A percentile compares a stretch with the other conserved stretches of the same genome.
phyloP scores from a whole-genome alignment of 2,888 invertebrate genomes.

The Lumbricus terrestris region DNA sequence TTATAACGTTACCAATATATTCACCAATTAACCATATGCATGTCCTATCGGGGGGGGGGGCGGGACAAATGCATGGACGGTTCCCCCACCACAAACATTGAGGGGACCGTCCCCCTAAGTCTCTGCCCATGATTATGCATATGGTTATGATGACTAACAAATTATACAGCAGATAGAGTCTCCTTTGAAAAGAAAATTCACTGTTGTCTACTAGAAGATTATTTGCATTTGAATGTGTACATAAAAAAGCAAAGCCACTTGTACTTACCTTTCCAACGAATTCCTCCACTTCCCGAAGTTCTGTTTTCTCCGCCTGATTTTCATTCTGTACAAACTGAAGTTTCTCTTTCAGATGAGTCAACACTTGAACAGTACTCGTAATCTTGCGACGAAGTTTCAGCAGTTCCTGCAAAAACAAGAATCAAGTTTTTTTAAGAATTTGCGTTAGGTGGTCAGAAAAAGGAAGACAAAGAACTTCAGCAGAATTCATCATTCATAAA shows the following conservation, averaged over 20 bases:
- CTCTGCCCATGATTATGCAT: too few species aligned
- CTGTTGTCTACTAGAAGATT: not conserved
- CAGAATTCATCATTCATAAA: too few species aligned
- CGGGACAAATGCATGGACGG: too few species aligned
- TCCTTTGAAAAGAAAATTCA: not conserved
- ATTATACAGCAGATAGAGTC: too few species aligned
- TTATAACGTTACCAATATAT: too few species aligned
- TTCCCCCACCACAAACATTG: too few species aligned
- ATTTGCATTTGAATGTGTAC: not conserved
- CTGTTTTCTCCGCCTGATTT: slow-evolving; percentile 50
- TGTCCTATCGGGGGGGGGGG: too few species aligned
- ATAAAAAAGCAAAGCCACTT: not conserved
- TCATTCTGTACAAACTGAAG: slow-evolving; percentile 60
- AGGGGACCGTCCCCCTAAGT: too few species aligned
- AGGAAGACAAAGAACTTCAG: not conserved
- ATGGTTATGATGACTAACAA: too few species aligned
- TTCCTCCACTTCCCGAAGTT: slow-evolving; percentile 52
- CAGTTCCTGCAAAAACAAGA: slow-evolving; percentile 56
- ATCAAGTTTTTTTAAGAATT: not conserved
- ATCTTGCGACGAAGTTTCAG: slow-evolving; percentile 62
- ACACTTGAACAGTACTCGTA: slow-evolving; percentile 62
- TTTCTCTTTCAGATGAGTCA: slow-evolving; percentile 65
- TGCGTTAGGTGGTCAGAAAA: not conserved
- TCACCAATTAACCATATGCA: too few species aligned
- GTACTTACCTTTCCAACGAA: slow-evolving; percentile 49